These are phyloP conservation scores for Eulacestoma nigropectus DNA, from an alignment of 2,113 vertebrate genomes.

Conservation along the genomic window DNA sequence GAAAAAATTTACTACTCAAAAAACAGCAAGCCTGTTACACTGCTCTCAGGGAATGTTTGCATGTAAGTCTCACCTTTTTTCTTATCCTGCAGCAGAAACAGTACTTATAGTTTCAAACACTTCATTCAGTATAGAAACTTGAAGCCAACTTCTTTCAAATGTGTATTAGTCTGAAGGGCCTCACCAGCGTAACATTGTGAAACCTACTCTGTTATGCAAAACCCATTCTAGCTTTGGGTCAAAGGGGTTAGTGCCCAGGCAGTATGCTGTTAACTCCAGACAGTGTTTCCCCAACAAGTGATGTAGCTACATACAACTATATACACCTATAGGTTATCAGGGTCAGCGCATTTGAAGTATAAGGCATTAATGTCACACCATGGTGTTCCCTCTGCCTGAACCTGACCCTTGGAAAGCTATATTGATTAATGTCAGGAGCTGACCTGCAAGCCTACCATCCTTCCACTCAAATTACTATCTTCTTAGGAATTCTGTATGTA, in stretches of 20 bases:
- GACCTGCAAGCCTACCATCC: neutral
- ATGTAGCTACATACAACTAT: neutral
- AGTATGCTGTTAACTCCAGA: neutral
- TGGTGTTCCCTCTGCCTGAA: neutral
- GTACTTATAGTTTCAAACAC: neutral
- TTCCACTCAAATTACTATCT: neutral
- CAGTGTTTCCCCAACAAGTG: too few species aligned
- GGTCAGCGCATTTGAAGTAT: neutral
- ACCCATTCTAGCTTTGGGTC: neutral
- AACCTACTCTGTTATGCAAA: rapidly evolving
- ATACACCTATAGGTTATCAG: neutral
- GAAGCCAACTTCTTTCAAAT: neutral
- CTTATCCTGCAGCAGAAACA: neutral
- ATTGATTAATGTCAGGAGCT: neutral
- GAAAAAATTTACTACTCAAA: neutral
- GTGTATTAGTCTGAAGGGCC: neutral
- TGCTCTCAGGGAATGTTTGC: neutral
- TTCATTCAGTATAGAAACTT: neutral
- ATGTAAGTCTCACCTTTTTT: neutral
- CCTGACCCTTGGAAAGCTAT: neutral
- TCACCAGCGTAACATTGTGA: neutral
- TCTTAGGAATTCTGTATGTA: neutral
- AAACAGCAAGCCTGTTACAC: neutral
- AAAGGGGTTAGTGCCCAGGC: neutral
- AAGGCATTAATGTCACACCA: neutral